phyloP scores from a whole-genome alignment of 2,888 invertebrate species.

The Sicus ferrugineus region DNA sequence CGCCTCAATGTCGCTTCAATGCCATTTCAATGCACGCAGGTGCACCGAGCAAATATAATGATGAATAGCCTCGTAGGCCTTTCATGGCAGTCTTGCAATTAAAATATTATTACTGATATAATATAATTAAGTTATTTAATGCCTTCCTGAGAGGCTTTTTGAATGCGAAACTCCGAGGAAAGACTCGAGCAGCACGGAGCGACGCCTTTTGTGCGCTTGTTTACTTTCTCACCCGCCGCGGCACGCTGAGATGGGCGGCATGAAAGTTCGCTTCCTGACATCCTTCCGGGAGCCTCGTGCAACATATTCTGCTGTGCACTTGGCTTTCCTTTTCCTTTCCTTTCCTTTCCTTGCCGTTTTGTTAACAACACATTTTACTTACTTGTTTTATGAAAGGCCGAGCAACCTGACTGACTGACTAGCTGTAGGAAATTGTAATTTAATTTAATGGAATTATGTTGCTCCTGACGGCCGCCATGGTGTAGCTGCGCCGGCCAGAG shows the following conservation, averaged over 20 bases:
- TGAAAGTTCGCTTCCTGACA: constrained; percentile 2
- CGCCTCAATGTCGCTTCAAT: neutral
- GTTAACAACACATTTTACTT: constrained; percentile 6
- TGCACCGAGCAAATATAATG: neutral
- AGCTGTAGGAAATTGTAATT: neutral
- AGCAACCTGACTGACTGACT: neutral
- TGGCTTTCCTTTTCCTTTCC: too few relatives aligned
- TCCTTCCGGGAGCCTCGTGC: neutral
- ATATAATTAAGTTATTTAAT: constrained; percentile 17
- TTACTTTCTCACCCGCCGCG: neutral
- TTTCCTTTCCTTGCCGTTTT: neutral
- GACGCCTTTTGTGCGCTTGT: constrained; percentile 3
- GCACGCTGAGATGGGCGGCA: neutral
- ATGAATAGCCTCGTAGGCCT: neutral
- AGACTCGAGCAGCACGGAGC: constrained; percentile 7
- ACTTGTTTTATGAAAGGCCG: neutral
- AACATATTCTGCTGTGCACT: neutral
- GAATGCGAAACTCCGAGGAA: neutral
- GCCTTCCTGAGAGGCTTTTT: neutral
- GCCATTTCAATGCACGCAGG: neutral
- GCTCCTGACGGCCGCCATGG: neutral
- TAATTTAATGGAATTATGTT: constrained; percentile 9
- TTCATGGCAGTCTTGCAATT: constrained; percentile 1
- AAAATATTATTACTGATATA: constrained; percentile 16
- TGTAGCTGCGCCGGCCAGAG: neutral